Evolutionary conservation across 2,888 invertebrate genomes (phyloP).

Genomic region (Thumatha senex): DNA sequence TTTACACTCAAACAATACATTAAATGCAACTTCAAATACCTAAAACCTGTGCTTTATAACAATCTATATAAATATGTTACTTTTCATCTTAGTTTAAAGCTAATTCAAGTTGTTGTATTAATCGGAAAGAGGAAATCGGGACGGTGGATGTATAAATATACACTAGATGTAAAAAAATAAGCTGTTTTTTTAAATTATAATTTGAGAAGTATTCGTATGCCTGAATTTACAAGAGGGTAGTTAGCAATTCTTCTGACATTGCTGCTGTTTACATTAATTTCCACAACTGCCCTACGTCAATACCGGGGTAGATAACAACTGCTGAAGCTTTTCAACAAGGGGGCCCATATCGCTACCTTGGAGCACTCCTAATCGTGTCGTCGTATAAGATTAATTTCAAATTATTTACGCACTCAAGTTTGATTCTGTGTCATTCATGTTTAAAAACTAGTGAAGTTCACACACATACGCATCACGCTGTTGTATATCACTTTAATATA

Average conservation of each 20-base stretch:
- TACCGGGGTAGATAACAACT: constrained; percentile 1
- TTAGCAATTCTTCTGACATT: constrained; percentile 17
- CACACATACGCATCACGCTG: background rate
- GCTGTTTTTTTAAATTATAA: constrained; percentile 51
- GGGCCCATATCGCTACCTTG: constrained; percentile 43
- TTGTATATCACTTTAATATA: background rate
- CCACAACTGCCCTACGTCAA: constrained; percentile 3
- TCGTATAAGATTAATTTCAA: background rate
- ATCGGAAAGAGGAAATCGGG: constrained; percentile 80
- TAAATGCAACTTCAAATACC: constrained; percentile 78
- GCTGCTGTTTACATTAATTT: constrained; percentile 7
- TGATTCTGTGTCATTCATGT: background rate
- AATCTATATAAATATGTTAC: constrained; percentile 80
- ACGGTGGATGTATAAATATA: constrained; percentile 75
- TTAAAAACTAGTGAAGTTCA: constrained; percentile 3
- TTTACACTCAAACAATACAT: constrained; percentile 26
- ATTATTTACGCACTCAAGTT: background rate
- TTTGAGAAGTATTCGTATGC: constrained; percentile 53
- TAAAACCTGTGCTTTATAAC: constrained; percentile 82
- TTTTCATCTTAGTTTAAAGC: constrained; percentile 72
- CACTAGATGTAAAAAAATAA: constrained; percentile 71
- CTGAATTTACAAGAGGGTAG: constrained; percentile 31
- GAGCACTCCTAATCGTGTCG: constrained; percentile 28
- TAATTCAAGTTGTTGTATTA: constrained; percentile 66
- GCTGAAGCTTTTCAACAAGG: constrained; percentile 13